Evolutionary conservation across 92 coral and sea anemone genomes (phyloP), one percentile per base, ranked within the genome.

Genomic region (Muricea muricata): DNA sequence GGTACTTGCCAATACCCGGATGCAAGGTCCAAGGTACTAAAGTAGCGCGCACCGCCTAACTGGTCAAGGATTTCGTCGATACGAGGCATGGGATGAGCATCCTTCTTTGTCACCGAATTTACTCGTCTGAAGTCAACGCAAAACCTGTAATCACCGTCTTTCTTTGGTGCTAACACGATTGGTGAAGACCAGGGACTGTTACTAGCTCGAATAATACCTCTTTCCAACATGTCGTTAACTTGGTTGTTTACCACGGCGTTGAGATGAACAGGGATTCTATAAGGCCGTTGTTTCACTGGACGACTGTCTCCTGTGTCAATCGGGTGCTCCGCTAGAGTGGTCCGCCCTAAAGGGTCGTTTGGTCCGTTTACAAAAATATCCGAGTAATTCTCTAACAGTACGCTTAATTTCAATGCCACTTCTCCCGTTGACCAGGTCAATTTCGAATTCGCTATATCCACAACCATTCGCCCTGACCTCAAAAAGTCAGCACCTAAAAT

Each of bases 401-500:
- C 67, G 23, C 30, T 23, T 12, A 58, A 15, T 15, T 58, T 23
- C 11, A 58, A 6, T 1, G 1, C 23, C 1, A 6, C 67, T 1
- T 29, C 11, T 6, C 67, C 67, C 9, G 25, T 23, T 4, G 29
- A 11, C 67, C 67, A 58, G 6, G 67, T 18, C 6, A 4, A 1
- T 58, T 29, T 23, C 1, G 30, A 26, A 1, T 58, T 58, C 18
- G 30, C 67, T 6, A 58, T 47, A 33, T 72, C 24, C 10, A 72
- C 78, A 40, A 72, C 24, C 78, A 72, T 42, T 45, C 41, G 17
- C 52, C 78, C 57, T n/a, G 46, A 18, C 13, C 45, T 72, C 45
- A 41, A 41, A 1, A 72, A 72, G 24, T 41, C 78, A n/a, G 78
- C 57, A 72, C 78, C 78, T 35, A 72, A 40, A 26, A 35, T 8